These are phyloP conservation scores for Cotesia congregata DNA, from an alignment of 2,888 invertebrate species.

Conservation along the genomic window DNA sequence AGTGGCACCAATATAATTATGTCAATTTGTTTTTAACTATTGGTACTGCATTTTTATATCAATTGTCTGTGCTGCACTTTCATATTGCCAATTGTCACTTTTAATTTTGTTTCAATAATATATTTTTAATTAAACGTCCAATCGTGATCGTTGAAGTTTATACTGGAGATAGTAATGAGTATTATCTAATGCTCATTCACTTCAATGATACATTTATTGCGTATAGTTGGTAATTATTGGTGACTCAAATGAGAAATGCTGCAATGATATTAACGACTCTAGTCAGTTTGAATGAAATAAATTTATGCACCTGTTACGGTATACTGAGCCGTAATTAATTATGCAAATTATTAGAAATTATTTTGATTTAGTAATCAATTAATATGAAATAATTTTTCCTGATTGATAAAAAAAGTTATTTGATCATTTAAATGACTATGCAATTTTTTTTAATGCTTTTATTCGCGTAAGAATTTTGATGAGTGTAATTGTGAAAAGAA, in stretches of 20 bases:
- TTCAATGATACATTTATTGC: constrained; percentile 45
- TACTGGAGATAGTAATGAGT: background rate
- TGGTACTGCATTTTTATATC: background rate
- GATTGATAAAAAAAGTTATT: too few relatives aligned
- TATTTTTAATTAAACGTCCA: background rate
- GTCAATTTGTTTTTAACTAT: constrained; percentile 1
- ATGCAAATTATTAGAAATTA: constrained; percentile 12
- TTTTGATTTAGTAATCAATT: constrained; percentile 20
- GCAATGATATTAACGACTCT: constrained; percentile 38
- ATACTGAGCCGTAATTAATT: constrained; percentile 14
- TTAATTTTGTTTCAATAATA: constrained; percentile 18
- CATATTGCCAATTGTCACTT: constrained; percentile 4
- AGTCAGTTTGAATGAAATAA: constrained; percentile 31
- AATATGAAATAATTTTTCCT: background rate
- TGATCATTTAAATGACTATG: too few relatives aligned
- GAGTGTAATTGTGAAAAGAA: too few relatives aligned
- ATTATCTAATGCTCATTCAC: constrained; percentile 52
- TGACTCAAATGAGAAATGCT: constrained; percentile 53
- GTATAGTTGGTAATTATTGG: constrained; percentile 51
- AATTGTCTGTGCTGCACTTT: background rate
- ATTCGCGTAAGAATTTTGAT: too few relatives aligned
- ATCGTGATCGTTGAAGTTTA: background rate
- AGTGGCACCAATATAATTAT: constrained; percentile 1
- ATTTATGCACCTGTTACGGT: constrained; percentile 44
- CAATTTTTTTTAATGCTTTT: too few relatives aligned